phyloP scores from a whole-genome alignment of 2,888 invertebrate species.

The Lycaena phlaeas region DNA sequence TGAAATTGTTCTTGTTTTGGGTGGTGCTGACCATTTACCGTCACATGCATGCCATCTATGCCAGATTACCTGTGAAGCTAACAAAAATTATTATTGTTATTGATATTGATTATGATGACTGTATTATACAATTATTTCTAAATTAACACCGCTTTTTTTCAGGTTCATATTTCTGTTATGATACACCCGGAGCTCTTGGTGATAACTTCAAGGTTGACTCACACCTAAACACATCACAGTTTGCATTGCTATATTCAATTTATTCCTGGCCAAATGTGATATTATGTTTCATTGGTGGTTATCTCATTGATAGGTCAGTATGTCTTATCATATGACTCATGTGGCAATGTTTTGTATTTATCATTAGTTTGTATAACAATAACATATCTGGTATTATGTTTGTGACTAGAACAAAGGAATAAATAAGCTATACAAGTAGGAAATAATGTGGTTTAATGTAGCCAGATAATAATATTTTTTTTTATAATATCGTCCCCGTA shows the following conservation, averaged over 20 bases:
- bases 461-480: no score
- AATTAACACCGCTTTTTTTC: constrained; percentile 35
- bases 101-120: no score
- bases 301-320: constrained; percentile 88
- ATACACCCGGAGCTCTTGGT: constrained; percentile 94
- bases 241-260: constrained; percentile 90
- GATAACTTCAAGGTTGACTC: constrained; percentile 89
- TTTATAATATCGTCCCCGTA: no score
- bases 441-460: no score
- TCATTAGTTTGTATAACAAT: neutral
- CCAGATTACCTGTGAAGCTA: no score
- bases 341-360: constrained; percentile 2
- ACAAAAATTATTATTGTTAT: no score
- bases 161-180: constrained; percentile 99
- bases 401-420: neutral
- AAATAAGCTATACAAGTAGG: no score
- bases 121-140: no score
- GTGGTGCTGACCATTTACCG: no score
- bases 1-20: no score
- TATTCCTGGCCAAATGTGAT: constrained; percentile 99
- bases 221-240: constrained; percentile 84
- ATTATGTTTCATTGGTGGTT: constrained; percentile 96
- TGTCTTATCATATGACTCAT: constrained; percentile 11
- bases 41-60: no score
- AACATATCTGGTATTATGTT: neutral